Conservation (phyloP, 2,888 invertebrate species). For the Spicauda simplicius region DNA sequence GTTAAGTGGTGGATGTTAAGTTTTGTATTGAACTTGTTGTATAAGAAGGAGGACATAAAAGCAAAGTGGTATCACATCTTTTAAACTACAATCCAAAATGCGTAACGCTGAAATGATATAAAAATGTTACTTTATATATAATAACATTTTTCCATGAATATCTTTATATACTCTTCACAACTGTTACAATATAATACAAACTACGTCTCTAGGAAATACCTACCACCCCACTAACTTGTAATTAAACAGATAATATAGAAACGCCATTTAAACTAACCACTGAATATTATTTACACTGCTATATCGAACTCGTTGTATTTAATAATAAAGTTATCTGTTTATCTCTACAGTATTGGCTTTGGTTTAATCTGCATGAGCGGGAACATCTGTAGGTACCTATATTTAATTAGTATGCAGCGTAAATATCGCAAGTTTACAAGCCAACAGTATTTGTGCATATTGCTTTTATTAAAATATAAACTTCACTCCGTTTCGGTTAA, state of each 20-base stretch:
- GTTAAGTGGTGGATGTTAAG: no score
- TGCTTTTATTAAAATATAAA: neutral
- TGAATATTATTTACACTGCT: slow-evolving; percentile 13
- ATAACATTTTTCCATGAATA: no score
- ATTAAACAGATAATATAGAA: slow-evolving; percentile 19
- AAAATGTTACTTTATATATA: no score
- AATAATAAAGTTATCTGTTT: slow-evolving; percentile 1
- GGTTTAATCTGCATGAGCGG: slow-evolving; percentile 4
- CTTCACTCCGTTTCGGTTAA: neutral
- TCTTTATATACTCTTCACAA: no score
- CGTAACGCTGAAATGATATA: no score
- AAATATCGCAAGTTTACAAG: neutral
- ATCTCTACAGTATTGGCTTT: neutral
- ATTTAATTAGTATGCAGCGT: slow-evolving; percentile 11
- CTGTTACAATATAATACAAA: neutral
- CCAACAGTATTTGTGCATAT: slow-evolving; percentile 1
- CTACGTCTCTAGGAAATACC: neutral
- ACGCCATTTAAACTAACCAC: slow-evolving; percentile 7
- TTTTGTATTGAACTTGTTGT: no score
- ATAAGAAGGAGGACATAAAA: no score
- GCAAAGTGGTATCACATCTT: no score
- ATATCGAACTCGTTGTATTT: slow-evolving; percentile 9
- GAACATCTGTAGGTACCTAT: slow-evolving; percentile 5
- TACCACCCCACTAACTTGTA: neutral
- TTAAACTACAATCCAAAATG: no score